Base-by-base conservation (phyloP, 1,140 invertebrate genomes). In the Cydia amplana region DNA sequence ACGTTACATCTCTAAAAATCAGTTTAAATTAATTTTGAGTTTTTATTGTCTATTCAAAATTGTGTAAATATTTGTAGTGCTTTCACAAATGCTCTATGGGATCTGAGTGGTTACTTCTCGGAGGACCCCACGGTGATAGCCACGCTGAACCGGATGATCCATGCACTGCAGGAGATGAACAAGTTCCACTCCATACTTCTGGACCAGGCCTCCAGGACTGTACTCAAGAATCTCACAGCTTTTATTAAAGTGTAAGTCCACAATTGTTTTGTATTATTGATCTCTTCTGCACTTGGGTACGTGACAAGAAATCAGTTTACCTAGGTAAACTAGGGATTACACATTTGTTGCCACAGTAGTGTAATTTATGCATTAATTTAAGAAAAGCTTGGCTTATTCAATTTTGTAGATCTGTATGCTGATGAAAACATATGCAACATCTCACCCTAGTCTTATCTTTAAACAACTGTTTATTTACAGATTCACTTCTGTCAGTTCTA, bases 161-260 rank as follows among this genome's bases (percentile, higher is more conserved):
- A 96, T 85, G 94, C 95, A 74, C 90, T 97, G 14, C 95, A 97
- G 93, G 97, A 98, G 93, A 97, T 98, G 95, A 96, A 97, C 85
- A 98, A 98, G 87, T 98, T 97, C 88, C 97, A 98, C 81, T 96
- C 96, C 7, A 98, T 97, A 78, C 93, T 99, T 28, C 91, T 98
- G 80, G 98, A 99, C 90, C 98, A 98, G 93, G 97, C 97, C 10
- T 97, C 97, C 55, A 94, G 97, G 84, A 97, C 97, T 75, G 95
- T 99, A 73, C 93, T 97, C 18, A 98, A 97, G 92, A 98, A 98
- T 94, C 94, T 99, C 77, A 96, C 94, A 75, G 95, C 95, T 78
- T 98, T 99, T 90, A 95, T 98, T 25, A 98, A 97, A 95, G 95
- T 95, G 96, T 97, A 94, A 94, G 94, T 94, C 76, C 16, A 18